Percentiles rank a stretch among this genome's conserved stretches.
Conservation (phyloP, 2,888 invertebrate genomes). For the Galeopsomyia nigrocyanea region DNA sequence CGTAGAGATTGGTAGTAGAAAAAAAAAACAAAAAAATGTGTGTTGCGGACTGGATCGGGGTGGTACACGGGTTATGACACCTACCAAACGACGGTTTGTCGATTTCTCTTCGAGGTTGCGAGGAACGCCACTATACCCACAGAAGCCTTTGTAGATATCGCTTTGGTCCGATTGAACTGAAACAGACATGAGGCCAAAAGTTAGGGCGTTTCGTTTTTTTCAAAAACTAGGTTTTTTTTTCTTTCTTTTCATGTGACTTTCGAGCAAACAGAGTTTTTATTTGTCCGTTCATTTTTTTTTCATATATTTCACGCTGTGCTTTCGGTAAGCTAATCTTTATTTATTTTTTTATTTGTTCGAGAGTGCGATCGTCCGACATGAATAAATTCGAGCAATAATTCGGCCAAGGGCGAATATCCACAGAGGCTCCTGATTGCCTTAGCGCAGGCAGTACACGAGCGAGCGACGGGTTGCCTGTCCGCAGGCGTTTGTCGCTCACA, state of each 20-base stretch:
- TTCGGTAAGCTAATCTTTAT: background rate
- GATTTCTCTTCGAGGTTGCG: conserved; percentile 76
- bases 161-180: conserved; percentile 80
- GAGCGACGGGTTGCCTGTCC: conserved; percentile 35
- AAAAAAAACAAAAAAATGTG: conserved; percentile 40
- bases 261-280: no score
- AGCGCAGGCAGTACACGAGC: conserved; percentile 22
- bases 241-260: conserved; percentile 5
- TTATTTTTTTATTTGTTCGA: conserved; percentile 1
- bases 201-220: conserved; percentile 51
- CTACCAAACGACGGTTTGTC: conserved; percentile 78
- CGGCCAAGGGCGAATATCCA: conserved; percentile 67
- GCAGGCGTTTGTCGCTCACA: conserved; percentile 25
- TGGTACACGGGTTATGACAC: conserved; percentile 69
- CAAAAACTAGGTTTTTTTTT: conserved; percentile 7
- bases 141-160: conserved; percentile 90
- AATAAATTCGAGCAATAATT: conserved; percentile 30
- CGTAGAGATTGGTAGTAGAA: conserved; percentile 30
- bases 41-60: conserved; percentile 47
- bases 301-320: background rate
- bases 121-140: conserved; percentile 80
- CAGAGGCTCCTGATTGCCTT: conserved; percentile 62
- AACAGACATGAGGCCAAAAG: conserved; percentile 72
- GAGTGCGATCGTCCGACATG: background rate
- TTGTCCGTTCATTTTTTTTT: background rate